Evolutionary conservation across 92 coral and sea anemone genomes (phyloP), one percentile per base, ranked within the genome.

Genomic region (Palythoa grandis): DNA sequence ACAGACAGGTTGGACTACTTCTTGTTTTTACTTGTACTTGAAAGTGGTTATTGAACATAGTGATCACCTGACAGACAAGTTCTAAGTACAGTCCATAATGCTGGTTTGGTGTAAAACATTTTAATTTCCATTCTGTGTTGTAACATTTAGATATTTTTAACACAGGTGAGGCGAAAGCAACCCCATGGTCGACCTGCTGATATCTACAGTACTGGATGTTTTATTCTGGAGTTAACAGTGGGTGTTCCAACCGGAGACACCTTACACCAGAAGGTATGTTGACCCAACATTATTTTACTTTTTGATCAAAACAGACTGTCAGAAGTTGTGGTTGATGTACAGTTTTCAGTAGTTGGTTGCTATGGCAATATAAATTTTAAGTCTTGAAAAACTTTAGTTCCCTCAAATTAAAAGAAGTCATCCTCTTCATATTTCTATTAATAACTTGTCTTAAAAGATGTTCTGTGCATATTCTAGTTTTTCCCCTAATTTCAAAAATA

Each of bases 121-220:
- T 63, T 63, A n/a, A 12, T 15, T 4, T 39, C 4, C 39, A 37
- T 57, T 56, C 25, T 43, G 14, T 60, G n/a, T 40, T 79, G 1
- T 63, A 23, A 79, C 40, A 61, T 1, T 78, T 15, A 0, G 20
- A 9, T 67, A 3, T 39, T 75, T 29, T 12, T 61, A 12, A n/a
- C 65, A n/a, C 57, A 92, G 98, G 98, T 95, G 12, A 38, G 66
- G 87, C 35, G 37, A 0, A 77, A 2, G 16, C 11, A 61, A 1
- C 91, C 93, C 15, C 98, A 96, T 85, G 98, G 98, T 7, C 88
- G 98, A 10, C 98, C 98, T 22, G 94, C 98, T 7, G 98, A 96
- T 61, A 79, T 94, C 1, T 91, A 88, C 85, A 88, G 82, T 29
- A 10, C 92, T 52, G 98, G 93, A 10, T 85, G 91, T 68, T 83